Base-by-base conservation (phyloP, 2,113 vertebrate species). In the Monarcha castaneiventris region DNA sequence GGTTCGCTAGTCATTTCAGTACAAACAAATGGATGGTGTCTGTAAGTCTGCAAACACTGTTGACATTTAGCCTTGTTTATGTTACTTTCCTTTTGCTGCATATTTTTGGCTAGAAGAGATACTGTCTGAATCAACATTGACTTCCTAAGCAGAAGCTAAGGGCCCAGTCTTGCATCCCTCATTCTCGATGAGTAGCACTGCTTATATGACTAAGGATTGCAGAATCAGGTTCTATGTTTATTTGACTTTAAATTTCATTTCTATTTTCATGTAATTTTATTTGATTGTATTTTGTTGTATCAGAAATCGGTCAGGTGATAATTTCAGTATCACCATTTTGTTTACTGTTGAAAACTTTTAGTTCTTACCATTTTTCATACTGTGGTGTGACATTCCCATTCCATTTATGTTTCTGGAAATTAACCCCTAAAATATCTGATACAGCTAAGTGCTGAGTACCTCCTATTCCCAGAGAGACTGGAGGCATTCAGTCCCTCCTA, bases 21-120 rank as follows among this genome's bases (percentile, higher is more conserved):
- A 96, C 98, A 98, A 97, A 98, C 97, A 97, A 97, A 96, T 96
- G 98, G 96, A 97, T 96, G 97, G 97, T 97, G 97, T 98, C 98
- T 98, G 96, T 95, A 97, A 97, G 97, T 97, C 96, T 96, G 97
- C 97, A 97, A 97, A 98, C 98, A 97, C 93, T 96, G 97, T 96
- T 98, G 98, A 98, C 98, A 98, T 98, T 97, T 97, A 97, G 97
- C 97, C 97, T 97, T 98, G 98, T 98, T 98, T 97, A 98, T 97
- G 97, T 97, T 98, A 97, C 97, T 98, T 98, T 97, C 97, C 96
- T 97, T 97, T 97, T 95, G 97, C 97, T 97, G 97, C 96, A 93
- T 95, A 96, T 95, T 97, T 97, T 97, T 97, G 97, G 97, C 97
- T 97, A 94, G 92, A 92, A 90, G 97, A 97, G 96, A 97, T 97